Percentiles rank a stretch among this genome's conserved stretches.
phyloP scores from a whole-genome alignment of 2,797 vertebrate genomes.

The Myioborus melanocephalus region DNA sequence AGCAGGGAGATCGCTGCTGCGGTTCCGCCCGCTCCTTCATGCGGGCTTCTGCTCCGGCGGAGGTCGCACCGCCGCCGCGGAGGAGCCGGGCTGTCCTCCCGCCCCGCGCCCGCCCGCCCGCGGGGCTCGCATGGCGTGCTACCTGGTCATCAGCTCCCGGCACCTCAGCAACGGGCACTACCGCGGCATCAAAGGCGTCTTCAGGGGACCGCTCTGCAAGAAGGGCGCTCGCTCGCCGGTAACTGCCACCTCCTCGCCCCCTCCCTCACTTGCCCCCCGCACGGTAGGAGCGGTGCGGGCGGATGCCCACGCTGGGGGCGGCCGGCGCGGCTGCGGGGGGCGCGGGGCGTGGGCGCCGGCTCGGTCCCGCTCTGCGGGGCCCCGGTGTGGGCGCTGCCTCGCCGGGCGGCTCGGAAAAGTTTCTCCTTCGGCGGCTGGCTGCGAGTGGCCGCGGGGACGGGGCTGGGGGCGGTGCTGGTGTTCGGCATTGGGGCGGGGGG shows the following conservation, averaged over 20 bases:
- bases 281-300: slow-evolving; percentile 18
- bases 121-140: slow-evolving; percentile 88
- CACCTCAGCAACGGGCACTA: slow-evolving; percentile 98
- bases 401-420: not conserved
- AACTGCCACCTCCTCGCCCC: slow-evolving; percentile 61
- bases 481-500: not conserved
- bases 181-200: slow-evolving; percentile 96
- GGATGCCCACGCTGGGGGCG: not conserved
- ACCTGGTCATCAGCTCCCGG: slow-evolving; percentile 98
- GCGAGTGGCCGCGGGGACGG: not conserved
- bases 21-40: slow-evolving; percentile 14
- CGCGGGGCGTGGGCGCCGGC: not conserved
- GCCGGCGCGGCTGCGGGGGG: not conserved
- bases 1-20: not conserved
- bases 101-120: slow-evolving; percentile 5
- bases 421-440: not conserved
- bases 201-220: slow-evolving; percentile 92
- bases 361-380: not conserved
- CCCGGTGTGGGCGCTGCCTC: not conserved
- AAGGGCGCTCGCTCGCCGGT: slow-evolving; percentile 87
- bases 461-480: not conserved
- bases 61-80: slow-evolving; percentile 27
- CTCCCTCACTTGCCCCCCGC: slow-evolving; percentile 2
- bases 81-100: not conserved
- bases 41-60: slow-evolving; percentile 23